Percentiles rank a stretch among this genome's conserved stretches.
Conservation (phyloP, 1,140 invertebrate species). For the Halyomorpha halys region DNA sequence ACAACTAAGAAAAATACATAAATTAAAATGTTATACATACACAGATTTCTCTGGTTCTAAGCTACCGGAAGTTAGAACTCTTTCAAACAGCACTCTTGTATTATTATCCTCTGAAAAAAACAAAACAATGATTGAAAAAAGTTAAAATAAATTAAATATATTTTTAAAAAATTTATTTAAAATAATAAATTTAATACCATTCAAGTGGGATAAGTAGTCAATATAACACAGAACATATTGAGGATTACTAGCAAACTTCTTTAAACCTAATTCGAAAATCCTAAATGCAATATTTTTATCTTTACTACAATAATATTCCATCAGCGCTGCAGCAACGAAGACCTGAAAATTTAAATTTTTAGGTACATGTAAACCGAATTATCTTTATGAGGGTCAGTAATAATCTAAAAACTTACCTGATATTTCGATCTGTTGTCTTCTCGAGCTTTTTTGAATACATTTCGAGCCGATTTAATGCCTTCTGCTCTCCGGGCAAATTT, state of each 20-base stretch:
- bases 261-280: conserved; percentile 95
- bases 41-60: conserved; percentile 86
- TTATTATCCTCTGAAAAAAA: conserved; percentile 87
- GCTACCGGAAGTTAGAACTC: conserved; percentile 88
- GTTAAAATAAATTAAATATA: neutral
- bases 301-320: conserved; percentile 99
- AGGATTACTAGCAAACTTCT: conserved; percentile 88
- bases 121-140: conserved; percentile 4
- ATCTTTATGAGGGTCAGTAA: neutral
- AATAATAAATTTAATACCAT: conserved; percentile 49
- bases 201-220: conserved; percentile 94
- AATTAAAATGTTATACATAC: conserved; percentile 40
- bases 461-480: conserved; percentile 91
- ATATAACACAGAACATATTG: conserved; percentile 94
- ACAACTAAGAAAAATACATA: too few species aligned
- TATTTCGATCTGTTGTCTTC: conserved; percentile 61
- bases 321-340: conserved; percentile 90
- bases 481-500: conserved; percentile 94
- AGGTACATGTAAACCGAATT: neutral
- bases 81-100: conserved; percentile 92
- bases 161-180: neutral
- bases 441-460: conserved; percentile 88
- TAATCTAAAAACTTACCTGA: conserved; percentile 27
- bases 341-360: conserved; percentile 50
- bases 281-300: conserved; percentile 97